Conservation (phyloP, 1,140 invertebrate species). For the Daktulosphaira vitifoliae region DNA sequence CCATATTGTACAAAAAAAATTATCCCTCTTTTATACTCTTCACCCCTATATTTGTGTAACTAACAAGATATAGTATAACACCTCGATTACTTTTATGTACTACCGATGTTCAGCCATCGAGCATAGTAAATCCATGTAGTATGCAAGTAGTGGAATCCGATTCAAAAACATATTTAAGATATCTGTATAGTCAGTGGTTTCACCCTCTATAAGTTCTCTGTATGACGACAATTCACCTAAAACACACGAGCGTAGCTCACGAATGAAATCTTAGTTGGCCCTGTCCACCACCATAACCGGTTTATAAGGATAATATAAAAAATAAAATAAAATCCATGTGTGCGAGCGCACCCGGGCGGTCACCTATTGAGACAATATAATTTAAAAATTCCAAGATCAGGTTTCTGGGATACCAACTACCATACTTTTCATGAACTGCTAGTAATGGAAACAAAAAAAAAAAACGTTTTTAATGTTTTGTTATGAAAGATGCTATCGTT, state of each 20-base stretch:
- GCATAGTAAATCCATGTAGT: no score
- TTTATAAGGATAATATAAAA: slow-evolving; percentile 12
- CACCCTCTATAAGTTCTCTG: not conserved
- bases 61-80: no score
- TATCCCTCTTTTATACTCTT: no score
- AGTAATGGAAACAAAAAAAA: slow-evolving; percentile 7
- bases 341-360: slow-evolving; percentile 1
- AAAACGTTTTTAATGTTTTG: slow-evolving; percentile 12
- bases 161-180: not conserved
- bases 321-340: slow-evolving; percentile 1
- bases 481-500: not conserved
- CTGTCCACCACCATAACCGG: not conserved
- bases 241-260: not conserved
- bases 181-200: not conserved
- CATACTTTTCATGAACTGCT: not conserved
- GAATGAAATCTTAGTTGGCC: no score
- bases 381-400: slow-evolving; percentile 33
- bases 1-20: no score
- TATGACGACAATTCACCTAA: not conserved
- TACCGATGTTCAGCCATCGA: no score
- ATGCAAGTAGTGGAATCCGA: not conserved
- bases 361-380: slow-evolving; percentile 2
- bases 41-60: no score
- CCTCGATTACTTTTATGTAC: no score
- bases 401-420: slow-evolving; percentile 5